Percentiles rank a stretch among this genome's conserved stretches.
Conservation (phyloP, 2,113 vertebrate species). For the Cyanoliseus patagonus region DNA sequence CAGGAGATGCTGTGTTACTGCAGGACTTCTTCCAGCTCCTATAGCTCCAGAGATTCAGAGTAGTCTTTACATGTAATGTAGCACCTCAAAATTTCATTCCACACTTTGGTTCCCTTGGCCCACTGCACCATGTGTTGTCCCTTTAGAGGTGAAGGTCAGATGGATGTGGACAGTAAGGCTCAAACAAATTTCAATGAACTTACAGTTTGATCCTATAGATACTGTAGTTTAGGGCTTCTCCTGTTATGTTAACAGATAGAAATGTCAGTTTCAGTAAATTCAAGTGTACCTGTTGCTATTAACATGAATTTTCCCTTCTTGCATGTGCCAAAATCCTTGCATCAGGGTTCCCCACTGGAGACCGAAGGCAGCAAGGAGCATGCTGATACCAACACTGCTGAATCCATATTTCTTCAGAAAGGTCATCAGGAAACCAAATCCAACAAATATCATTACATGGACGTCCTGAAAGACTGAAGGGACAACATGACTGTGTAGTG, state of each 20-base stretch:
- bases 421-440: conserved; percentile 97
- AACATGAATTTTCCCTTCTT: conserved; percentile 69
- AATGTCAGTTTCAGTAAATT: neutral
- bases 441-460: conserved; percentile 97
- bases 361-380: conserved; percentile 91
- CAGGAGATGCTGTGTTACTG: neutral
- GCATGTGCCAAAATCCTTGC: conserved; percentile 82
- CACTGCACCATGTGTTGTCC: neutral
- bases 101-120: neutral
- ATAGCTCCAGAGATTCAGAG: neutral
- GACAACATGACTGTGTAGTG: neutral
- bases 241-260: neutral
- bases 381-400: conserved; percentile 90
- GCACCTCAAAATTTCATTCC: neutral
- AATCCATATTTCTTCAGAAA: conserved; percentile 95
- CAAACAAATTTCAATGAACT: neutral
- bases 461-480: conserved; percentile 92
- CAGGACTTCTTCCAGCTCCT: neutral
- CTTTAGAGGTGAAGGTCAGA: neutral
- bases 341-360: conserved; percentile 91
- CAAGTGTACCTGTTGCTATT: conserved; percentile 73
- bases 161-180: neutral
- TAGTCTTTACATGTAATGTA: rapidly evolving
- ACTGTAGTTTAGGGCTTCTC: neutral
- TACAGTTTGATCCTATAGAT: neutral